Base-by-base conservation (phyloP, 2,888 invertebrate genomes). In the Agrochola lota region DNA sequence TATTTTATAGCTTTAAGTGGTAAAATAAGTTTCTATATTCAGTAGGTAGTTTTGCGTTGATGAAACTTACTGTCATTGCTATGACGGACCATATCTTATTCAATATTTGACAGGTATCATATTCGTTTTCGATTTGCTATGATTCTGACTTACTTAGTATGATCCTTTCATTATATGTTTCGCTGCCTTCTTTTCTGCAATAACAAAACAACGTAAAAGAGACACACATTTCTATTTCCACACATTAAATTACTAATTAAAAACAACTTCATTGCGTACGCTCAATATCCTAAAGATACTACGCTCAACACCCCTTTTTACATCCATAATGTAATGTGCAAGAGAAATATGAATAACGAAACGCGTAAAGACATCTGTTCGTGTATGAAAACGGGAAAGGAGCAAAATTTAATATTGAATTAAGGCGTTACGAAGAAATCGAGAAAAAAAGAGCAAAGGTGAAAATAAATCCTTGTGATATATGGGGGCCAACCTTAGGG, bases 391-490 rank as follows among this genome's bases (percentile, higher is more conserved):
- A 92, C 90, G 90, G 87, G 91, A 91, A 94, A 93, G 93, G 93
- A 94, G 94, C 94, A 94, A 93, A 95, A 96, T 96, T 96, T 96
- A 95, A 96, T 96, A 96, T 96, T 96, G 96, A 96, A 96, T 96
- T 96, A 96, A 96, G 95, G 95, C 94, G 95, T 96, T 95, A 94
- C 93, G 94, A 93, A 92, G 92, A 94, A 95, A 96, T 96, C 95
- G 96, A 95, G 96, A 94, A 94, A 30, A 30, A 30, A 92, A 93
- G 93, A 91, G 93, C 94, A 91, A 92, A 95, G 95, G 94, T 94
- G 94, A 92, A 91, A 94, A 96, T 96, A 96, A 96, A 96, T 96
- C 96, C 95, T 92, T 85, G 90, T 96, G 95, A 96, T 96, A 95
- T 96, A 96, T 93, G 95, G 91, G 77, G 92, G 88, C 88, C 90